phyloP scores from a whole-genome alignment of 2,113 vertebrate genomes.

The Lamprotornis superbus region DNA sequence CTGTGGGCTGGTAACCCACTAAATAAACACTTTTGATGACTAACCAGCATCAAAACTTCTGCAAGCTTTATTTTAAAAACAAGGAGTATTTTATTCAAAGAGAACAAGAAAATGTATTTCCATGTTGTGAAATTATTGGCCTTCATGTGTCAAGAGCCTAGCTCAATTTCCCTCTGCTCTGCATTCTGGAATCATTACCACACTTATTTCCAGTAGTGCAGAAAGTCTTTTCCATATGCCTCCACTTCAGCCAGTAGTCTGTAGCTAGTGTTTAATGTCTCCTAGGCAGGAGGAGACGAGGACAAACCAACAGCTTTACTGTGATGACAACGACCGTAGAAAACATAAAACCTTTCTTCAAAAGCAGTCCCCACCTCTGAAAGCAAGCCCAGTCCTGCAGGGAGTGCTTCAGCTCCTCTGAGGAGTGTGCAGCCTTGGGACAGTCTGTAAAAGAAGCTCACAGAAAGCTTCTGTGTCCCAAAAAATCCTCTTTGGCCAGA shows the following conservation, averaged over 20 bases:
- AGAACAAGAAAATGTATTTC: background rate
- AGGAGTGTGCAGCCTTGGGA: background rate
- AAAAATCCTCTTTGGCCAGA: background rate
- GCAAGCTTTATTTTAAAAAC: background rate
- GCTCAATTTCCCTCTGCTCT: background rate
- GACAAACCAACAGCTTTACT: background rate
- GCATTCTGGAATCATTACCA: background rate
- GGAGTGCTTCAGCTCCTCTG: accelerated
- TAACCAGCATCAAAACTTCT: background rate
- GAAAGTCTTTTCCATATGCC: slow-evolving; percentile 9
- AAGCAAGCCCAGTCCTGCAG: background rate
- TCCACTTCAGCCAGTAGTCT: background rate
- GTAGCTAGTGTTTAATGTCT: background rate
- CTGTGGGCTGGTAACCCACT: background rate
- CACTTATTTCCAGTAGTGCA: slow-evolving; percentile 18
- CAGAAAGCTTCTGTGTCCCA: background rate
- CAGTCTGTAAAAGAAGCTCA: background rate
- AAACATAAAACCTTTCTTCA: background rate
- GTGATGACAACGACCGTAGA: background rate
- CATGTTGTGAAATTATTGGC: background rate
- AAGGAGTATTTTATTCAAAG: background rate
- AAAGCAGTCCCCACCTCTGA: background rate
- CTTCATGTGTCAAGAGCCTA: background rate
- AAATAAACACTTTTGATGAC: background rate
- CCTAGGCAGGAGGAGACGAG: background rate